Percentiles rank a stretch among this genome's conserved stretches.
These are phyloP conservation scores for Eleutherodactylus coqui DNA, from an alignment of 2,797 vertebrate genomes.

Conservation along the genomic window DNA sequence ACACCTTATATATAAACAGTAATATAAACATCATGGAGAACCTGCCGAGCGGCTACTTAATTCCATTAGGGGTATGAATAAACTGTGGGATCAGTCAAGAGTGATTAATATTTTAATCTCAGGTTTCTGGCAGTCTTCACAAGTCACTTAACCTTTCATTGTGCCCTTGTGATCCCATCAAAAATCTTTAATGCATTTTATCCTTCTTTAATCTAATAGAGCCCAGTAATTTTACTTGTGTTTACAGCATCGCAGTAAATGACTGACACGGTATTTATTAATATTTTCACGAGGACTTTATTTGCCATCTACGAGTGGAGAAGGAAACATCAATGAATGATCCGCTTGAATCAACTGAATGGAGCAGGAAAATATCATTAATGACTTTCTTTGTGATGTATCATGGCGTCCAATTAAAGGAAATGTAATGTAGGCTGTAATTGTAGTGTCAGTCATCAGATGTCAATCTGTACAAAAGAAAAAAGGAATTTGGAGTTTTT, in stretches of 20 bases:
- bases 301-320: not conserved
- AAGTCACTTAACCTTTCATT: constrained; percentile 60
- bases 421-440: not conserved
- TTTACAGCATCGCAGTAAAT: constrained; percentile 25
- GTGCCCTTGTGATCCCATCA: constrained; percentile 54
- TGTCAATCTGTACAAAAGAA: not conserved
- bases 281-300: not conserved
- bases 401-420: not conserved
- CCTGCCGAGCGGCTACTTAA: constrained; percentile 5
- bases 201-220: constrained; percentile 10
- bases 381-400: not conserved
- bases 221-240: constrained; percentile 41
- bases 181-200: constrained; percentile 39
- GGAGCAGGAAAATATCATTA: not conserved
- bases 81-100: constrained; percentile 58
- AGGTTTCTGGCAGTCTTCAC: constrained; percentile 52
- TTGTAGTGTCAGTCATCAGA: not conserved
- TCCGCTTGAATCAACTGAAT: not conserved
- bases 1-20: not conserved
- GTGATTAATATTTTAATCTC: constrained; percentile 61
- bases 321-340: not conserved
- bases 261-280: constrained; percentile 46
- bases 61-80: constrained; percentile 52
- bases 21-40: not conserved
- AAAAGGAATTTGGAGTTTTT: not conserved